Evolutionary conservation across 2,797 vertebrate species (phyloP).

Genomic region (Crypturellus tataupa): DNA sequence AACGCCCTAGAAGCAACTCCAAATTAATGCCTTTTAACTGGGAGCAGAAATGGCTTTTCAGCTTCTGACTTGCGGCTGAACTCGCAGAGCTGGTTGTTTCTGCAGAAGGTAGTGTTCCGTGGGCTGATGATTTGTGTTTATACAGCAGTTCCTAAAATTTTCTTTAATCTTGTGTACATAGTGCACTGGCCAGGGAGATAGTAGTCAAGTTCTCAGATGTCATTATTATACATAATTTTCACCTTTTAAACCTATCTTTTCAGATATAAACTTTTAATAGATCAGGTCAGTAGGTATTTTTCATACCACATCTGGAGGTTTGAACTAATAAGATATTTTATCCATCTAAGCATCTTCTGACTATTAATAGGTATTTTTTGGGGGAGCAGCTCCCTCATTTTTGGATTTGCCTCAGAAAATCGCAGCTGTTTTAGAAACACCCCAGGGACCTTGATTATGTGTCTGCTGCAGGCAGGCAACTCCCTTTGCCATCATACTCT

Average conservation of each 20-base stretch:
- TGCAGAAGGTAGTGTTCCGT: not conserved
- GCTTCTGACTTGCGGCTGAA: constrained; percentile 10
- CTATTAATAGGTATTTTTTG: not conserved
- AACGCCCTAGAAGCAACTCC: constrained; percentile 7
- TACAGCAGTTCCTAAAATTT: constrained; percentile 15
- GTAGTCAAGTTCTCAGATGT: not conserved
- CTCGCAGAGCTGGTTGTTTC: not conserved
- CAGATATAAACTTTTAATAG: constrained; percentile 16
- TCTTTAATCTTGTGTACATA: not conserved
- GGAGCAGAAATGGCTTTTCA: constrained; percentile 35
- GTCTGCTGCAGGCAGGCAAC: not conserved
- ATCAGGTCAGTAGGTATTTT: not conserved
- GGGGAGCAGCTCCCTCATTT: not conserved
- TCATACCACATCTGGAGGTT: not conserved
- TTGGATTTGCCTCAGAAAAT: constrained; percentile 9
- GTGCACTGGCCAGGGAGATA: not conserved
- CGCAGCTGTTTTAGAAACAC: not conserved
- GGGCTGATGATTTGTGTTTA: not conserved
- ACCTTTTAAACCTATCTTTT: constrained; percentile 1
- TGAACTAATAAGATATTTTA: constrained; percentile 1
- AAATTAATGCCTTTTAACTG: not conserved
- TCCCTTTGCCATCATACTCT: not conserved
- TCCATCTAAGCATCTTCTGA: not conserved
- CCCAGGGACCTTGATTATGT: not conserved
- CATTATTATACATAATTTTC: constrained; percentile 33